Conservation (phyloP, 2,888 invertebrate genomes). For the Melinopterus prodromus region DNA sequence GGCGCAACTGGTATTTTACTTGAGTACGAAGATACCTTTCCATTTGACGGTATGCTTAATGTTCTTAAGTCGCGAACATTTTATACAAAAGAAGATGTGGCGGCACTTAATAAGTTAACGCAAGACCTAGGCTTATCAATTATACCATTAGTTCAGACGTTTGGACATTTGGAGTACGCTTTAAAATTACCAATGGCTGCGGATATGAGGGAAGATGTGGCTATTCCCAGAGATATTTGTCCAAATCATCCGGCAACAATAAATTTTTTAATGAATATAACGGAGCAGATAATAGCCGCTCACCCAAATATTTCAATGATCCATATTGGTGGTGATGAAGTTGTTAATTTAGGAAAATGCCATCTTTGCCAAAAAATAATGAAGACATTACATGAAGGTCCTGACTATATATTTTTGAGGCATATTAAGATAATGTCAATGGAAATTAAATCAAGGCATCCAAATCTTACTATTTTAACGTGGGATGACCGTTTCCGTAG, state of each 20-base stretch:
- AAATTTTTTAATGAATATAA: constrained; percentile 69
- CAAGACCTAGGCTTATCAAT: constrained; percentile 68
- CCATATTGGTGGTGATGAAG: constrained; percentile 88
- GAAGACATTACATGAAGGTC: constrained; percentile 27
- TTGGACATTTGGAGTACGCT: constrained; percentile 84
- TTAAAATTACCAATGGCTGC: constrained; percentile 75
- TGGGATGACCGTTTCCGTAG: constrained; percentile 86
- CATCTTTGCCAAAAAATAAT: constrained; percentile 62
- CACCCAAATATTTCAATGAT: constrained; percentile 65
- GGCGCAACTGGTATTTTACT: constrained; percentile 83
- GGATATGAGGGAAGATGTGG: constrained; percentile 71
- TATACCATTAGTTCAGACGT: constrained; percentile 86
- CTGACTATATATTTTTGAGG: background rate
- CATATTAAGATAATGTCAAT: background rate
- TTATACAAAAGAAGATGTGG: constrained; percentile 68
- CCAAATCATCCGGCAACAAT: constrained; percentile 70
- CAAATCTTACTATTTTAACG: constrained; percentile 69
- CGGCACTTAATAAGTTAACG: constrained; percentile 64
- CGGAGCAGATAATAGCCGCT: constrained; percentile 71
- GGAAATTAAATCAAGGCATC: constrained; percentile 50
- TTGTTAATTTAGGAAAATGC: constrained; percentile 75
- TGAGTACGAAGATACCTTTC: constrained; percentile 92
- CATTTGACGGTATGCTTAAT: constrained; percentile 67
- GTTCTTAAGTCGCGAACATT: constrained; percentile 71
- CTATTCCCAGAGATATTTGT: constrained; percentile 73